Percentiles rank a stretch among this genome's conserved stretches.
These are phyloP conservation scores for Platichthys flesus DNA, from an alignment of 2,113 vertebrate genomes.

Conservation along the genomic window DNA sequence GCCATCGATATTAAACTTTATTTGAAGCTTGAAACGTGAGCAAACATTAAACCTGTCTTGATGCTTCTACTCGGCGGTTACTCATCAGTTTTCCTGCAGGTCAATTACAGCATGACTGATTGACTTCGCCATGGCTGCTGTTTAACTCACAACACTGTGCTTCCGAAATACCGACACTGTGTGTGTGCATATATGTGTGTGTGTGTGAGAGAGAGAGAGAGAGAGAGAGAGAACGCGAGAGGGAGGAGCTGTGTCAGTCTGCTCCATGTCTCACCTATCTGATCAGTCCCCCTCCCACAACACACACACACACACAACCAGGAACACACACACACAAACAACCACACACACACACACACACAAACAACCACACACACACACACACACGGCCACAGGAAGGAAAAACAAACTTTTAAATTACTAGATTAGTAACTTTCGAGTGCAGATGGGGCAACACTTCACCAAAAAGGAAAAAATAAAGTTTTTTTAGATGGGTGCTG, in stretches of 20 bases:
- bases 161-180: neutral
- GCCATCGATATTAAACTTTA: neutral
- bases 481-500: too few species aligned
- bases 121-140: neutral
- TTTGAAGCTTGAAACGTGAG: slow-evolving; percentile 19
- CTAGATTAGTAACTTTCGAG: neutral
- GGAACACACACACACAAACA: slow-evolving; percentile 7
- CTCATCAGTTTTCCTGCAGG: neutral
- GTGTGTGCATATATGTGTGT: neutral
- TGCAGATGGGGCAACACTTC: slow-evolving; percentile 29
- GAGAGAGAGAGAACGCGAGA: neutral
- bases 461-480: too few species aligned
- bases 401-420: slow-evolving; percentile 46
- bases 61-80: slow-evolving; percentile 2
- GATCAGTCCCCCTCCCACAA: neutral
- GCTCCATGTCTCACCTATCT: neutral
- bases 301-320: slow-evolving; percentile 4
- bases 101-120: slow-evolving; percentile 6
- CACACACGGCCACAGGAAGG: slow-evolving; percentile 14
- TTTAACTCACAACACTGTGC: neutral
- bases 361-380: slow-evolving; percentile 12
- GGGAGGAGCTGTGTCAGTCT: slow-evolving; percentile 11
- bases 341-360: slow-evolving; percentile 8
- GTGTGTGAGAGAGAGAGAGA: neutral
- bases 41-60: neutral